phyloP scores from a whole-genome alignment of 2,797 vertebrate genomes.

The Synanceia verrucosa region DNA sequence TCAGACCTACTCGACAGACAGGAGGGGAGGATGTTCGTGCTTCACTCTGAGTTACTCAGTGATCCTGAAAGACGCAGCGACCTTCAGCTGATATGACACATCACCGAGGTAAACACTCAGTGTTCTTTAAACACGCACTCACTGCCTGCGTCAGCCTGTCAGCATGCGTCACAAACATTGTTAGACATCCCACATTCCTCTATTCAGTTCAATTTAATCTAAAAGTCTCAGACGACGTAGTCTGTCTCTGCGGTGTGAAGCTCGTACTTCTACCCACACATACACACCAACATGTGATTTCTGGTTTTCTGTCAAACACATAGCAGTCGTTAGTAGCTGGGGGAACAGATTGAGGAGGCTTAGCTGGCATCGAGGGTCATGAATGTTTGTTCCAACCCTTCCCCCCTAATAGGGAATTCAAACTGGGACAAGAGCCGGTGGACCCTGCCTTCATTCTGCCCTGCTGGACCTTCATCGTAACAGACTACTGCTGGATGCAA shows the following conservation, averaged over 20 bases:
- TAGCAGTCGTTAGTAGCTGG: neutral
- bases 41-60: slow-evolving; percentile 13
- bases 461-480: slow-evolving; percentile 16
- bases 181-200: slow-evolving; percentile 15
- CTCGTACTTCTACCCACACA: neutral
- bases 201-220: neutral
- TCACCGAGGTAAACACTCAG: slow-evolving; percentile 37
- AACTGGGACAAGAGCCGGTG: slow-evolving; percentile 18
- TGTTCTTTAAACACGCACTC: slow-evolving; percentile 14
- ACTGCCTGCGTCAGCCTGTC: slow-evolving; percentile 32
- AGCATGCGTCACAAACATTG: slow-evolving; percentile 43
- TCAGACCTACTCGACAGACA: neutral
- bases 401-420: neutral
- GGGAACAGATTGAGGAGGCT: slow-evolving; percentile 37
- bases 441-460: slow-evolving; percentile 16
- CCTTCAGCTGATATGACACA: slow-evolving; percentile 51
- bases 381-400: neutral
- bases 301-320: slow-evolving; percentile 9
- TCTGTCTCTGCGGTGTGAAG: neutral
- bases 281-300: slow-evolving; percentile 7
- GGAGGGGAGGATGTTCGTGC: neutral
- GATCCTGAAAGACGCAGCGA: slow-evolving; percentile 24
- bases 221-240: neutral
- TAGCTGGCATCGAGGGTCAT: slow-evolving; percentile 27
- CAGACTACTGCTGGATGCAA: slow-evolving; percentile 12